Conservation (phyloP, 2,797 vertebrate species). For the Acanthis flammea region DNA sequence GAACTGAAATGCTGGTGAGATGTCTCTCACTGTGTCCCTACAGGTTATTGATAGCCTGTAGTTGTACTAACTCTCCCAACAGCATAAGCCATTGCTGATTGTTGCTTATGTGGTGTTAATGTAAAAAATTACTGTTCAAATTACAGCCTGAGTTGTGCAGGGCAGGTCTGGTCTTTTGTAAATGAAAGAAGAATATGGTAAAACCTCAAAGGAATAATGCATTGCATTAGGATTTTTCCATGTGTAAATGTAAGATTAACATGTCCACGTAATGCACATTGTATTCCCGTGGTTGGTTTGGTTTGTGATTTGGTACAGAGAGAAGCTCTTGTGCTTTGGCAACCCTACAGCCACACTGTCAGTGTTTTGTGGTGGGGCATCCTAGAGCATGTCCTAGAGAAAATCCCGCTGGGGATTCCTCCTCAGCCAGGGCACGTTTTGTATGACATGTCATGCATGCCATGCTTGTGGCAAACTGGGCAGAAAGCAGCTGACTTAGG, state of each 20-base stretch:
- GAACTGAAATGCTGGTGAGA: background rate
- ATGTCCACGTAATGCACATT: background rate
- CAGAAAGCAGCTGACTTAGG: background rate
- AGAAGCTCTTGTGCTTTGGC: background rate
- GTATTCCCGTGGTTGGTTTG: background rate
- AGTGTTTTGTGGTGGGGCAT: background rate
- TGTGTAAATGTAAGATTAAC: background rate
- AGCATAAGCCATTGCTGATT: background rate
- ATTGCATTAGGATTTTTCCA: background rate
- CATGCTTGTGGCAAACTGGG: background rate
- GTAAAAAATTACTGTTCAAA: background rate
- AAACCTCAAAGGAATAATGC: background rate
- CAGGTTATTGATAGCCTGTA: background rate
- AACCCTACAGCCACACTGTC: accelerated
- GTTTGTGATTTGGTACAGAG: background rate
- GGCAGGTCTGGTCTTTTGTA: background rate
- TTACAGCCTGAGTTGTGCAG: background rate
- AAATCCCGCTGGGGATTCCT: background rate
- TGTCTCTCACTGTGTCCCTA: background rate
- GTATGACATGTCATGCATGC: background rate
- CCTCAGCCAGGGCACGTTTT: background rate
- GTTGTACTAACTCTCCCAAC: background rate
- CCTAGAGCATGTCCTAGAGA: background rate
- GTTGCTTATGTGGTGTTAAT: background rate
- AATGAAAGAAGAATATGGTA: background rate